These are phyloP conservation scores for Galagoides demidoff DNA, from an alignment of 2,797 vertebrate species.

Conservation along the genomic window DNA sequence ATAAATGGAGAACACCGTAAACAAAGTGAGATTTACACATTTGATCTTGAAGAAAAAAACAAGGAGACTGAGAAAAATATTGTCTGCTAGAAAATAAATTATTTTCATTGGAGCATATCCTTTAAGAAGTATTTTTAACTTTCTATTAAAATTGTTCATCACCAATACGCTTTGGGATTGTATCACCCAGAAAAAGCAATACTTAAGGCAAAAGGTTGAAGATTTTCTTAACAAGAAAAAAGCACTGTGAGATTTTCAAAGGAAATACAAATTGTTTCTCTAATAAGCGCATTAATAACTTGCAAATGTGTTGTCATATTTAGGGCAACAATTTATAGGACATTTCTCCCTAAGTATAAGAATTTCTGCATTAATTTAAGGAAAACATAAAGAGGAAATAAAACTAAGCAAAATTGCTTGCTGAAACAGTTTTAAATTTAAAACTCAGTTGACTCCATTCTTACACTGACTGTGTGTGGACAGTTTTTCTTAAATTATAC, in stretches of 20 bases:
- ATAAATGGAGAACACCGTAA: slow-evolving; percentile 22
- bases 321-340: slow-evolving; percentile 69
- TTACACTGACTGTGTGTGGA: background rate
- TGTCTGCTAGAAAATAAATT: slow-evolving; percentile 59
- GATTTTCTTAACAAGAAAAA: slow-evolving; percentile 61
- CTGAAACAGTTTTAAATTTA: slow-evolving; percentile 52
- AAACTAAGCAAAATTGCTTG: slow-evolving; percentile 42
- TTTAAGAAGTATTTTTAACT: slow-evolving; percentile 58
- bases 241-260: slow-evolving; percentile 64
- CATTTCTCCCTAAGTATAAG: slow-evolving; percentile 52
- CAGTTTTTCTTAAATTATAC: slow-evolving; percentile 38
- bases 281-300: slow-evolving; percentile 75
- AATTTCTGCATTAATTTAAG: slow-evolving; percentile 59
- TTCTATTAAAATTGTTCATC: slow-evolving; percentile 69
- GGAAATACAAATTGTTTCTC: slow-evolving; percentile 56
- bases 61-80: slow-evolving; percentile 54
- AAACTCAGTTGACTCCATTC: slow-evolving; percentile 41
- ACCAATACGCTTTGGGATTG: slow-evolving; percentile 20
- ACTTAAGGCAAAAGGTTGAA: slow-evolving; percentile 66
- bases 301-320: slow-evolving; percentile 75
- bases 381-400: slow-evolving; percentile 62
- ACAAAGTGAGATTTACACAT: slow-evolving; percentile 41
- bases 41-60: slow-evolving; percentile 47
- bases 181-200: slow-evolving; percentile 49
- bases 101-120: slow-evolving; percentile 48